Percentiles rank a stretch among this genome's conserved stretches.
Conservation (phyloP, 2,888 invertebrate species). For the Ethmia dodecea region DNA sequence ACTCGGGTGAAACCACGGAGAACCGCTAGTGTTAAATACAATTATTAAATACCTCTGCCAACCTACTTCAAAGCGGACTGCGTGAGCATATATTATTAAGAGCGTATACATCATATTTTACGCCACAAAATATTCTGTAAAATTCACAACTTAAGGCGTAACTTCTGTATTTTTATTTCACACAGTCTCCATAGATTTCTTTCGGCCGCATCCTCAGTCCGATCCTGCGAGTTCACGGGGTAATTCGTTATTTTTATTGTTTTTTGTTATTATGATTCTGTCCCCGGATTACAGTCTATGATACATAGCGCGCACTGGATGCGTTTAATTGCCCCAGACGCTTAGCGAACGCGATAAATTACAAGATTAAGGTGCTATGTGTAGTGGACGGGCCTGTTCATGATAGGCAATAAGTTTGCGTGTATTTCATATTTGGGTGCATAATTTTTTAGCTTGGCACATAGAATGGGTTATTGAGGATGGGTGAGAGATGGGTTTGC, state of each 20-base stretch:
- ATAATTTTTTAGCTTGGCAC: too few species aligned
- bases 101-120: too few species aligned
- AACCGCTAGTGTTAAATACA: too few species aligned
- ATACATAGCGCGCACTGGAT: slow-evolving; percentile 67
- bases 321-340: slow-evolving; percentile 72
- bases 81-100: too few species aligned
- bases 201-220: slow-evolving; percentile 42
- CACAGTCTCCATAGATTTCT: slow-evolving; percentile 29
- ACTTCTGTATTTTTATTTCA: neutral
- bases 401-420: slow-evolving; percentile 18
- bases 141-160: too few species aligned
- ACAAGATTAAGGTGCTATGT: slow-evolving; percentile 63
- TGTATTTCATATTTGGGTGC: neutral
- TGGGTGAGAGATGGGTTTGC: too few species aligned
- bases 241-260: slow-evolving; percentile 78
- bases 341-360: slow-evolving; percentile 61
- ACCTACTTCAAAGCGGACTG: too few species aligned
- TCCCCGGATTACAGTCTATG: slow-evolving; percentile 68
- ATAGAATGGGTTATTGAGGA: too few species aligned
- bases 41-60: too few species aligned
- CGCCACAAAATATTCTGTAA: too few species aligned
- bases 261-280: slow-evolving; percentile 77
- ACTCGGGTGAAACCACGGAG: too few species aligned
- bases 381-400: slow-evolving; percentile 46
- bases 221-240: slow-evolving; percentile 64